A percentile compares a stretch with the other conserved stretches of the same genome.
phyloP scores from a whole-genome alignment of 2,888 invertebrate species.

The Eumerus sabulonum region DNA sequence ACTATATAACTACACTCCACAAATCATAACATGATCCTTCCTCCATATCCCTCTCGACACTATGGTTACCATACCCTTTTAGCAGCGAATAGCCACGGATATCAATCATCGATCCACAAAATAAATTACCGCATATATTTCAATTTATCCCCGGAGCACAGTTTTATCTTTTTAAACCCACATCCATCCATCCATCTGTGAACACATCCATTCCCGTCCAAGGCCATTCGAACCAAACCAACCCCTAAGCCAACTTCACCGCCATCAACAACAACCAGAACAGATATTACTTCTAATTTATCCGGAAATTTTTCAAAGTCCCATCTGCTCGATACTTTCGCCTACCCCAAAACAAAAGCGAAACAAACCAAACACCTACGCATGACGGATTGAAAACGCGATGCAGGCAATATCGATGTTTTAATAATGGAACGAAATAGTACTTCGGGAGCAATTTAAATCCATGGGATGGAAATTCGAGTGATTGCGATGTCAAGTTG shows the following conservation, averaged over 20 bases:
- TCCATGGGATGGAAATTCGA: background rate
- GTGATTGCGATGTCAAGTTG: too few species aligned
- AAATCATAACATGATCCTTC: constrained; percentile 34
- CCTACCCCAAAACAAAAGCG: constrained; percentile 20
- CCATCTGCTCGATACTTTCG: constrained; percentile 44
- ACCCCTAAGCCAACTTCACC: background rate
- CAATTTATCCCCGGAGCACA: constrained; percentile 46
- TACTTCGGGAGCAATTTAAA: background rate
- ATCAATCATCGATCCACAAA: constrained; percentile 56
- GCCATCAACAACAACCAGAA: constrained; percentile 11
- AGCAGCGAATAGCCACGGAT: constrained; percentile 37
- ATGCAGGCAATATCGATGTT: background rate
- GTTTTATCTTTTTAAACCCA: constrained; percentile 45
- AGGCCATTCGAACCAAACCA: background rate
- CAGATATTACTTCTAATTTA: constrained; percentile 59
- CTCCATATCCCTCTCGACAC: background rate
- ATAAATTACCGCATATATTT: constrained; percentile 54
- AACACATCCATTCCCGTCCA: constrained; percentile 1
- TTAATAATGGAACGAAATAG: constrained; percentile 21
- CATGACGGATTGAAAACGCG: background rate
- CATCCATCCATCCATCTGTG: constrained; percentile 29
- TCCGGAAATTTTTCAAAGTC: constrained; percentile 48
- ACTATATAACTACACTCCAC: constrained; percentile 25
- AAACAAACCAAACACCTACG: constrained; percentile 21
- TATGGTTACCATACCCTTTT: constrained; percentile 31